Base-by-base conservation (phyloP, 2,113 vertebrate genomes). In the Anarhynchus alexandrinus region DNA sequence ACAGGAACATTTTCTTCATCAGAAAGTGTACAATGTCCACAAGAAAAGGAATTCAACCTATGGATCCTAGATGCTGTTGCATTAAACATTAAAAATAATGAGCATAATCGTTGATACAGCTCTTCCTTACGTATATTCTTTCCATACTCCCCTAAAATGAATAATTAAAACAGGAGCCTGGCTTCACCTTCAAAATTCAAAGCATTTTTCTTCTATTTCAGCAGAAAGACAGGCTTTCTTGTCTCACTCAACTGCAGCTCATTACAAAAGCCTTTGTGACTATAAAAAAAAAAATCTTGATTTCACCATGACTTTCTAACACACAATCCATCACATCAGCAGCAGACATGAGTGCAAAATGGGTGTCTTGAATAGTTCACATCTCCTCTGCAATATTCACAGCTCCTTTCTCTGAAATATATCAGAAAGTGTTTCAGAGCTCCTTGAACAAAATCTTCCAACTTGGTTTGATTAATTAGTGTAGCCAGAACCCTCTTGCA, bases 381-480 rank as follows among this genome's bases (percentile, higher is more conserved):
- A 57, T 62, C 49, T 79, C 36, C 20, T 40, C 78, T 87, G 36
- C 49, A 73, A 52, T 20, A 64, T 49, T 58, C 42, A 36, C 52
- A 71, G 17, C 34, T 77, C 8, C 22, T 66, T 57, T n/a, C 74
- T 69, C 49, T 88, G 45, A 80, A 49, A 38, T 61, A 17, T 12
- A 66, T 26, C 64, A 90, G 40, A 40, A 88, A 90, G 38, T 30
- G 26, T 51, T 93, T 83, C 59, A 80, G 74, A 83, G 64, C 32
- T 86, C 38, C 51, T 93, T 81, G 59, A 92, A 83, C 64, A 94
- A 84, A 55, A 71, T 73, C 59, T 87, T 95, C 55, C 71, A 92
- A 15, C 36, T 58, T 71, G 72, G 29, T 32, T 86, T 92, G 70
- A 95, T 95, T 81, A 95, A 97, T 97, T 93, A 87, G 49, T 49